Base-by-base conservation (phyloP, 2,888 invertebrate species). In the Antitype chi region DNA sequence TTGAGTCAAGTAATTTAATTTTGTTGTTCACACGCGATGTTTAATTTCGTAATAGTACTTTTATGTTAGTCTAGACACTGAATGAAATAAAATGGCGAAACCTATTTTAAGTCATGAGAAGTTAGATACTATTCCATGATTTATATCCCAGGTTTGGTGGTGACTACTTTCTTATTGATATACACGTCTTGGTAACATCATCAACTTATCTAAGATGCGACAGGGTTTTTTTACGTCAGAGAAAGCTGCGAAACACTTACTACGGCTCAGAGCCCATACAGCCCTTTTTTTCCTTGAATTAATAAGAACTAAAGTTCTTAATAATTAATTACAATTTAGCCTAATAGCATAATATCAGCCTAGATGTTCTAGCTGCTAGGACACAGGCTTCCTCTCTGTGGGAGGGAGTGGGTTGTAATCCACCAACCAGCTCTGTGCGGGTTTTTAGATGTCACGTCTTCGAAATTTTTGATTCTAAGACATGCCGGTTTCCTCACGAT, bases 11-110 rank as follows among this genome's bases (percentile, higher is more conserved):
- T 55, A 66, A 60, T 75, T 81, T 76, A n/a, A 66, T 70, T 55
- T 7, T 9, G n/a, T 28, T 49, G 68, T 85, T 67, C 59, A 38
- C 66, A 81, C 67, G 64, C 55, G 49, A 63, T 15, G 25, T 49
- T 63, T 53, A 32, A 62, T 81, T 63, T 59, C 23, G 74, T 81
- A 74, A 80, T 52, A 23, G n/a, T 70, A 28, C n/a, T 57, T 66
- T 74, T 66, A n/a, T 17, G 49, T 13, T 20, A 28, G 53, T 25
- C 49, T 55, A 60, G 32, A 25, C 15, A n/a, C 9, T 55, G 28
- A 43, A 4, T 53, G 20, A 15, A 60, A 43, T 47, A 59, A 59
- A 76, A 25, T 47, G 17, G 49, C 17, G 8, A 53, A 25, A 28
- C n/a, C 2, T 52, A 28, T 53, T 77, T 53, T 6, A 55, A 55